Conservation (phyloP, 2,888 invertebrate genomes). For the Macropis europaea region DNA sequence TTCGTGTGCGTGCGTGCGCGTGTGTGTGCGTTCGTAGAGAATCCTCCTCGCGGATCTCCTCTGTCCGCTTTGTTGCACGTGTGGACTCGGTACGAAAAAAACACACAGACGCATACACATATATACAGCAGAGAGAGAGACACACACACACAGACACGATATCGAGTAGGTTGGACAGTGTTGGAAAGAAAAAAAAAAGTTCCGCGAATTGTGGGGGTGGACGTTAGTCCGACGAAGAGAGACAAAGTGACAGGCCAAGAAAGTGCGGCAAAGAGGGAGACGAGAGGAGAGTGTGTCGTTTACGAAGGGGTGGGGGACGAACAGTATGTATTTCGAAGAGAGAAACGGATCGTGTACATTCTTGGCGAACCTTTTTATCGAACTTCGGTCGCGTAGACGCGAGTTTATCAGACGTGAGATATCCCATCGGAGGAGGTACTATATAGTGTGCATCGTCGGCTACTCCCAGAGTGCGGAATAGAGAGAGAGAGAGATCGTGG, state of each 20-base stretch:
- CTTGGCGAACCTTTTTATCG: slow-evolving; percentile 49
- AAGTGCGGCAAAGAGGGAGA: slow-evolving; percentile 37
- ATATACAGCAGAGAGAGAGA: too few relatives aligned
- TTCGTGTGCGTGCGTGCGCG: too few relatives aligned
- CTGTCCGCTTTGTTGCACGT: slow-evolving; percentile 24
- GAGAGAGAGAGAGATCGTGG: too few relatives aligned
- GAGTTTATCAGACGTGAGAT: slow-evolving; percentile 41
- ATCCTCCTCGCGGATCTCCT: slow-evolving; percentile 3
- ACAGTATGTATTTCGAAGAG: slow-evolving; percentile 54
- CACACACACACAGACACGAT: too few relatives aligned
- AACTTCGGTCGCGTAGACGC: slow-evolving; percentile 35
- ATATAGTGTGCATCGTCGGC: slow-evolving; percentile 25
- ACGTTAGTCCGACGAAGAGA: slow-evolving; percentile 33
- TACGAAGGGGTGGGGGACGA: slow-evolving; percentile 40
- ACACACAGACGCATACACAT: too few relatives aligned
- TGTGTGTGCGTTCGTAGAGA: too few relatives aligned
- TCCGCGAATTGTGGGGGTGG: slow-evolving; percentile 50
- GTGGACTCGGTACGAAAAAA: slow-evolving; percentile 35
- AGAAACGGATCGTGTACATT: slow-evolving; percentile 54
- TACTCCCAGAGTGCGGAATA: slow-evolving; percentile 7
- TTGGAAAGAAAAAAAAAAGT: too few relatives aligned
- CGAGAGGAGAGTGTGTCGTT: slow-evolving; percentile 49
- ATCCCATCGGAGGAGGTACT: slow-evolving; percentile 20
- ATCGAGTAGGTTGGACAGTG: slow-evolving; percentile 56
- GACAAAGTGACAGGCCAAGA: slow-evolving; percentile 37